Percentiles rank a stretch among this genome's conserved stretches.
These are phyloP conservation scores for Tetragonula clypearis DNA, from an alignment of 1,140 invertebrate genomes.

Conservation along the genomic window DNA sequence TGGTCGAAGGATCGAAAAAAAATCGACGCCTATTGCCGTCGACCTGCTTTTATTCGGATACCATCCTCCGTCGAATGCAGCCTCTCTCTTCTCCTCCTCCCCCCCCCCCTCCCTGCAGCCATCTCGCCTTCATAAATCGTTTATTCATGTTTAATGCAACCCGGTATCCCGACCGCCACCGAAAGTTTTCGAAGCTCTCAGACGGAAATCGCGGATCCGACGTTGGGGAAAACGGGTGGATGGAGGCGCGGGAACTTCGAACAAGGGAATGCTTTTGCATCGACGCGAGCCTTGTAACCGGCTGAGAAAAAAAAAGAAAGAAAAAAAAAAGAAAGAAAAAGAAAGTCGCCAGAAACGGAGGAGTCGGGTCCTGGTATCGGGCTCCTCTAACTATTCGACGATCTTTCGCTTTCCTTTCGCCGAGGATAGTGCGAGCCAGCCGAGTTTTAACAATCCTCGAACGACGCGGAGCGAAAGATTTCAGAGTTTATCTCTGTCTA, in stretches of 20 bases:
- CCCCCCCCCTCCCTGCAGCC: slow-evolving; percentile 37
- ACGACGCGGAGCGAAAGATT: background rate
- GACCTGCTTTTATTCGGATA: slow-evolving; percentile 43
- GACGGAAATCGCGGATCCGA: slow-evolving; percentile 62
- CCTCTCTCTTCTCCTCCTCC: too few species aligned
- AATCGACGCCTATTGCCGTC: slow-evolving; percentile 27
- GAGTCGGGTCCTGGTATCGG: slow-evolving; percentile 49
- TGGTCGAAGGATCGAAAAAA: slow-evolving; percentile 17
- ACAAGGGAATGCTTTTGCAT: slow-evolving; percentile 75
- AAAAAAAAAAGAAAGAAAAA: slow-evolving; percentile 5
- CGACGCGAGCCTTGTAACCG: slow-evolving; percentile 57
- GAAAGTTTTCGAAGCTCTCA: slow-evolving; percentile 70
- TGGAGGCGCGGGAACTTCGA: slow-evolving; percentile 63
- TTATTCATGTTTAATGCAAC: slow-evolving; percentile 75
- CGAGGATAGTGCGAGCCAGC: background rate
- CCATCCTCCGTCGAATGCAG: background rate
- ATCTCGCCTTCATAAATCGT: slow-evolving; percentile 72
- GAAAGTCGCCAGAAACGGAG: slow-evolving; percentile 50
- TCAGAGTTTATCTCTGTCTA: background rate
- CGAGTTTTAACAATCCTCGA: background rate
- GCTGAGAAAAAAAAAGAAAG: slow-evolving; percentile 47
- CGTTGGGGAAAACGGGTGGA: slow-evolving; percentile 31
- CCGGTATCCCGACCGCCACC: slow-evolving; percentile 46
- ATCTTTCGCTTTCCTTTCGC: background rate
- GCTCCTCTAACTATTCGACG: slow-evolving; percentile 22